Conservation (phyloP, 2,888 invertebrate species). For the Nemoura dubitans region DNA sequence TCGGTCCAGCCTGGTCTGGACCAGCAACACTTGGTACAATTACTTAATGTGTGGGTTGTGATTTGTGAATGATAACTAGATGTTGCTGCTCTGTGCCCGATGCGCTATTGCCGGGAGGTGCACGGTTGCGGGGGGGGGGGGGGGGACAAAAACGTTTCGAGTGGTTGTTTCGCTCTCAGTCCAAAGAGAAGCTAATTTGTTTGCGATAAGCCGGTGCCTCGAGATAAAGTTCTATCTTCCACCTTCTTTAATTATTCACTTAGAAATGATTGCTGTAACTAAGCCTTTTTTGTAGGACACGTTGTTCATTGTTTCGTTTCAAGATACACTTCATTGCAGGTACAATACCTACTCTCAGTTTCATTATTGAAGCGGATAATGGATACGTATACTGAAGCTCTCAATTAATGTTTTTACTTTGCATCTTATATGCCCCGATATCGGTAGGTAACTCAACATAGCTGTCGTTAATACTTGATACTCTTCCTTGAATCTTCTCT, state of each 20-base stretch:
- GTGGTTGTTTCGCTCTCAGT: neutral
- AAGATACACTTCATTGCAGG: neutral
- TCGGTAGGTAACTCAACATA: neutral
- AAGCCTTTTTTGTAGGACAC: neutral
- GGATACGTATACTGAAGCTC: neutral
- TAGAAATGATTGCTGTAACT: neutral
- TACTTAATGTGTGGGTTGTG: constrained; percentile 18
- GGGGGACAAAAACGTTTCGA: neutral
- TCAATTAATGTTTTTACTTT: neutral
- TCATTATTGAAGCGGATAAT: neutral
- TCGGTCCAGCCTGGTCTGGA: neutral
- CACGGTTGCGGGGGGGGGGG: neutral
- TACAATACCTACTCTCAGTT: neutral
- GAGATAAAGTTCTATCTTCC: neutral
- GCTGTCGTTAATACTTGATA: neutral
- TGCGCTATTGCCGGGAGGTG: neutral
- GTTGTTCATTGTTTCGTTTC: neutral
- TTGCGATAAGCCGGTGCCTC: constrained; percentile 4
- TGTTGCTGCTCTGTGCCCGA: neutral
- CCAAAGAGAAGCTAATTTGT: neutral
- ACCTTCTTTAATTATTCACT: neutral
- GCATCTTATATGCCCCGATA: neutral
- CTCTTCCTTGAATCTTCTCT: neutral
- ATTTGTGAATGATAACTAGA: constrained; percentile 13
- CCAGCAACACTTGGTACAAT: constrained; percentile 13